Evolutionary conservation across 2,888 invertebrate genomes (phyloP).

Genomic region (Melipona beecheii): DNA sequence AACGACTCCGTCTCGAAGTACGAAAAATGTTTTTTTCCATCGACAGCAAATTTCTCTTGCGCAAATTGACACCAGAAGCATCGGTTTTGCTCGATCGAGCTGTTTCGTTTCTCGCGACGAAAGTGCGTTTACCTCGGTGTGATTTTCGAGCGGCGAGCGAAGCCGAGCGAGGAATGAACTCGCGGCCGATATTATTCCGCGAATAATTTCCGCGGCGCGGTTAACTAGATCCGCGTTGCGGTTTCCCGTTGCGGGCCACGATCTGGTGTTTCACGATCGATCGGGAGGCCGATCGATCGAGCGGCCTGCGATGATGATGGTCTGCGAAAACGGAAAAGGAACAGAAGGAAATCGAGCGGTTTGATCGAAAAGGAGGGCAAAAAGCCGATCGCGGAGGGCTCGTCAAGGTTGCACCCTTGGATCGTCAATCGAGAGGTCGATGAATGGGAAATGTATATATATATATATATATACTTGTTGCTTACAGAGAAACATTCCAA

Average conservation of each 20-base stretch:
- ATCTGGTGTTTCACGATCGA: conserved; percentile 18
- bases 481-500: too few relatives aligned
- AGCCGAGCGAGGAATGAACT: conserved; percentile 35
- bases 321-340: conserved; percentile 54
- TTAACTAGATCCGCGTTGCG: conserved; percentile 75
- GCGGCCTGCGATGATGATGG: conserved; percentile 62
- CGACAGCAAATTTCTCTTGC: too few relatives aligned
- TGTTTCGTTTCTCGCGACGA: conserved; percentile 6
- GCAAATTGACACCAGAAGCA: neutral
- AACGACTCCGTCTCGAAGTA: too few relatives aligned
- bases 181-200: conserved; percentile 63
- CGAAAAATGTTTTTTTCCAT: too few relatives aligned
- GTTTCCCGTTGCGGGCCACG: conserved; percentile 66
- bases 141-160: conserved; percentile 28
- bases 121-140: conserved; percentile 40
- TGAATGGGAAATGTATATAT: conserved; percentile 47
- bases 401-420: conserved; percentile 56
- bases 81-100: neutral
- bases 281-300: conserved; percentile 46
- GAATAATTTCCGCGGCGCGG: conserved; percentile 71
- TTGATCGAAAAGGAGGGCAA: conserved; percentile 38
- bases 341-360: conserved; percentile 38
- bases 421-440: conserved; percentile 53
- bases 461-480: too few relatives aligned
- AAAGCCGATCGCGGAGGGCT: conserved; percentile 28